Conservation (phyloP, 2,797 vertebrate genomes). For the Lophotriccus pileatus region DNA sequence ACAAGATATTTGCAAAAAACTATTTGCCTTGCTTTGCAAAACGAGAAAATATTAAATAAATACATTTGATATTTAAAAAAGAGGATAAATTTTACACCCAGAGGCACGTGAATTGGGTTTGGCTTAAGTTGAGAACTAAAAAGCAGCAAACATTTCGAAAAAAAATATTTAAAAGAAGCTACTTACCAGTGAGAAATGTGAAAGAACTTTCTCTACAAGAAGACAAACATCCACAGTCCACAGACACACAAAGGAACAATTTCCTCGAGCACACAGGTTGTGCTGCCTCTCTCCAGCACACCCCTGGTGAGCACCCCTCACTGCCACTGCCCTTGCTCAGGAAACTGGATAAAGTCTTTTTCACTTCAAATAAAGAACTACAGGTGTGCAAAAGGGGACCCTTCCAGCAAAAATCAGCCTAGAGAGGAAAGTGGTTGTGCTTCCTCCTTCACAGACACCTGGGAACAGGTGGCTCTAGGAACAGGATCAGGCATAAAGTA, state of each 20-base stretch:
- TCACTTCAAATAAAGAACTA: neutral
- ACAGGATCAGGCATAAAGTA: neutral
- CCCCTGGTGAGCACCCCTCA: neutral
- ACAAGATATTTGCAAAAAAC: neutral
- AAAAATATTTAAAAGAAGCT: neutral
- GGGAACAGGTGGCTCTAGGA: neutral
- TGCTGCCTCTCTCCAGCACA: neutral
- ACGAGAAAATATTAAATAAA: neutral
- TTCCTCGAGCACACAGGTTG: neutral
- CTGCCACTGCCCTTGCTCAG: neutral
- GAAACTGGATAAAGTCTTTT: neutral
- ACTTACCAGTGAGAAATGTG: slow-evolving; percentile 34
- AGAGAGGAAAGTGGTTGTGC: neutral
- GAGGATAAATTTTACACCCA: neutral
- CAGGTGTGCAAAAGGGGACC: neutral
- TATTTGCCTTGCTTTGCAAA: neutral
- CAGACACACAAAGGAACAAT: neutral
- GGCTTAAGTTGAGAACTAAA: neutral
- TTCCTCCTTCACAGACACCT: neutral
- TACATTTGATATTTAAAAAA: neutral
- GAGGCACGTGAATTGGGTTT: neutral
- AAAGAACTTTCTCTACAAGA: neutral
- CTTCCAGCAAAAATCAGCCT: neutral
- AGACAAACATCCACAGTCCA: neutral
- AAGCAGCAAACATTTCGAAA: neutral